These are phyloP conservation scores for Oedothorax gibbosus DNA, from an alignment of 1,140 invertebrate species.

Conservation along the genomic window DNA sequence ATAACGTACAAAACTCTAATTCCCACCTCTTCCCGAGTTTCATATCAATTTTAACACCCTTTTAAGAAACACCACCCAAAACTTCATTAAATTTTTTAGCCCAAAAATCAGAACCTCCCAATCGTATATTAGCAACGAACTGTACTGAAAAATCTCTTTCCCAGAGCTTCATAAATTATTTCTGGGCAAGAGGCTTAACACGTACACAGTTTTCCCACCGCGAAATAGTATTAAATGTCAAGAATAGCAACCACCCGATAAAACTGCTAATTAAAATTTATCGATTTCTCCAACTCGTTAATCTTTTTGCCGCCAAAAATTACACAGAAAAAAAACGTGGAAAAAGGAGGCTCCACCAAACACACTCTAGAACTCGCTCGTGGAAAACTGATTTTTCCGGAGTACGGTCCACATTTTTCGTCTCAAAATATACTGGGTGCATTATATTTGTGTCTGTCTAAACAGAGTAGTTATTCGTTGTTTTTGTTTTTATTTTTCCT, in stretches of 20 bases:
- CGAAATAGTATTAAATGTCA: conserved; percentile 61
- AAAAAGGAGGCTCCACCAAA: conserved; percentile 3
- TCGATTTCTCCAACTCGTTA: conserved; percentile 58
- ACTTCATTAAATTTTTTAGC: conserved; percentile 55
- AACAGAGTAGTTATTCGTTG: too few species aligned
- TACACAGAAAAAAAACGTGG: conserved; percentile 35
- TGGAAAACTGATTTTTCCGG: conserved; percentile 57
- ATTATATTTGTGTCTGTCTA: too few species aligned
- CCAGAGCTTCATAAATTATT: conserved; percentile 57
- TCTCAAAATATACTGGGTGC: conserved; percentile 26
- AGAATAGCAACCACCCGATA: conserved; percentile 54
- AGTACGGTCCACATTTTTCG: conserved; percentile 48
- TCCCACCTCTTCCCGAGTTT: conserved; percentile 29
- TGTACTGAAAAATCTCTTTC: conserved; percentile 37
- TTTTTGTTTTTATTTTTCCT: too few species aligned
- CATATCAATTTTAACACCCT: conserved; percentile 47
- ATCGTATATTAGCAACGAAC: conserved; percentile 20
- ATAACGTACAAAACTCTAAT: conserved; percentile 18
- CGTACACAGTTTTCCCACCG: conserved; percentile 56
- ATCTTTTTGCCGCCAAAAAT: conserved; percentile 61
- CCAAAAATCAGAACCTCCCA: conserved; percentile 16
- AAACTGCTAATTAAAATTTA: conserved; percentile 61
- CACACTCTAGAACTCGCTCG: conserved; percentile 12
- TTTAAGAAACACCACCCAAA: not conserved
- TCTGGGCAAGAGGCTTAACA: conserved; percentile 58